These are phyloP conservation scores for Naja naja DNA, from an alignment of 2,113 vertebrate genomes.

Conservation along the genomic window DNA sequence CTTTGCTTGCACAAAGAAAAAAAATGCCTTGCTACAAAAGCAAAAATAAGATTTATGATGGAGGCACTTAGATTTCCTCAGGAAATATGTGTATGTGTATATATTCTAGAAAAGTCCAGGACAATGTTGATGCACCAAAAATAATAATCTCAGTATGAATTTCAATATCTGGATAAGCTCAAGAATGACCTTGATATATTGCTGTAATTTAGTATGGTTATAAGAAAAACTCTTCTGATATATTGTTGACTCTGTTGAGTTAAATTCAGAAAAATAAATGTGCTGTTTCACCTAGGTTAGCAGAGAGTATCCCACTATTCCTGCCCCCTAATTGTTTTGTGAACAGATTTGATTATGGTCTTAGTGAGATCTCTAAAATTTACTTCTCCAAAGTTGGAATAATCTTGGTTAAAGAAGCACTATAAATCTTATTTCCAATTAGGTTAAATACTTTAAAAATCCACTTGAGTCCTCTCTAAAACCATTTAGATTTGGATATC, in stretches of 20 bases:
- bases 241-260: not conserved
- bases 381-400: conserved; percentile 40
- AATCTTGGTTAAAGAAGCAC: conserved; percentile 43
- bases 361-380: conserved; percentile 45
- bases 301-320: not conserved
- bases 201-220: conserved; percentile 1
- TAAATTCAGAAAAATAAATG: conserved; percentile 17
- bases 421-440: conserved; percentile 62
- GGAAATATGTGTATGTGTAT: conserved; percentile 29
- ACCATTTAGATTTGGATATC: conserved; percentile 54
- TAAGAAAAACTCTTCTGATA: conserved; percentile 19
- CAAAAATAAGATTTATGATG: conserved; percentile 1
- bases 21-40: conserved; percentile 8
- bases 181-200: conserved; percentile 24
- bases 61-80: not conserved
- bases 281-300: conserved; percentile 15
- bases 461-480: conserved; percentile 48
- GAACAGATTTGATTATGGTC: conserved; percentile 49
- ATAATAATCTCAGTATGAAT: conserved; percentile 27
- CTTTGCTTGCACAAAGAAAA: conserved; percentile 9
- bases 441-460: conserved; percentile 55
- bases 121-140: conserved; percentile 6
- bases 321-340: not conserved
- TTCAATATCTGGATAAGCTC: conserved; percentile 8
- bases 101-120: not conserved